Base-by-base conservation (phyloP, 2,113 vertebrate species). In the Gambusia holbrooki region DNA sequence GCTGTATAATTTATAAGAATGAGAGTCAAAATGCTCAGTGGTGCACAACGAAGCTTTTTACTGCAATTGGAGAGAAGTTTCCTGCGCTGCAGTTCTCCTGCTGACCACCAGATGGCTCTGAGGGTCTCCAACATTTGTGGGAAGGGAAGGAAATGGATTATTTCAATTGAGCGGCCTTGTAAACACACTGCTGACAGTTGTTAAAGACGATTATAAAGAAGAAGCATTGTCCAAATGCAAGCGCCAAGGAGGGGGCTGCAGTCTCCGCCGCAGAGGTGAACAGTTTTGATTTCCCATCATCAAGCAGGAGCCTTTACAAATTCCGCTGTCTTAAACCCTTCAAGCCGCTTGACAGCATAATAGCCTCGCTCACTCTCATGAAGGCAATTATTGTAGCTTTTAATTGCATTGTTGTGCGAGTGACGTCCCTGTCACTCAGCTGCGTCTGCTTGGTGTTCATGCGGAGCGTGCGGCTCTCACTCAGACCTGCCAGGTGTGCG, bases 91-190 rank as follows among this genome's bases (percentile, higher is more conserved):
- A 82, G 9, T 88, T 28, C 85, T 14, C 13, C 22, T 30, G 22
- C 74, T 4, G 32, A 54, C 90, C 92, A 93, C 92, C 73, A 86
- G 93, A 90, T 88, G 94, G 92, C 69, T 83, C 70, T 85, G 66
- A 79, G 62, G 32, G 10, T 62, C 70, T 67, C 58, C 30, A 10
- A 17, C 7, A 28, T 0, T 25, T 71, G 77, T 73, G 64, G 60
- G 35, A 37, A 42, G 63, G 61, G 25, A 33, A 74, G 40, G 64
- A 80, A 84, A 84, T 48, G 71, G n/a, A 54, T 70, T 84, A 75
- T 84, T 92, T 81, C 71, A 85, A 85, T 88, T 84, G 76, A 88
- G 63, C 33, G n/a, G 83, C 69, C 77, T 83, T 89, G 88, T 90
- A 90, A 92, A 92, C 79, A 93, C 77, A 82, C 79, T 73, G 85